phyloP scores from a whole-genome alignment of 2,797 vertebrate genomes.

The Eurystomus glaucurus region DNA sequence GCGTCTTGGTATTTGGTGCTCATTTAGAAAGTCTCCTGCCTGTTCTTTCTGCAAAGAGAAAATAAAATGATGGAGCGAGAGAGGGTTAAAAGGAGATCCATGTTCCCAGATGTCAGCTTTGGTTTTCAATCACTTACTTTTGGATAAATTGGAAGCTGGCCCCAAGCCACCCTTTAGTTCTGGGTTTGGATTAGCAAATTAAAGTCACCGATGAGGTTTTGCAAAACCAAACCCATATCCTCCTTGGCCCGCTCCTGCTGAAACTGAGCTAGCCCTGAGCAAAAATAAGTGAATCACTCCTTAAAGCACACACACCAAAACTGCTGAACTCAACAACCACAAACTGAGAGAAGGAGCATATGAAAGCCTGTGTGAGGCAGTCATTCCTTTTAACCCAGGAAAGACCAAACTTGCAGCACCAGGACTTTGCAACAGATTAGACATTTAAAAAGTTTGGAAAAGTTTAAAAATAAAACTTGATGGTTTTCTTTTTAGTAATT shows the following conservation, averaged over 20 bases:
- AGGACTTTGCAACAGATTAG: not conserved
- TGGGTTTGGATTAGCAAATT: constrained; percentile 43
- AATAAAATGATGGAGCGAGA: not conserved
- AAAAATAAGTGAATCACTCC: constrained; percentile 27
- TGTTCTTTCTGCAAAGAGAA: not conserved
- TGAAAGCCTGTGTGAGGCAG: not conserved
- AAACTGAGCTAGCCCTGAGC: constrained; percentile 22
- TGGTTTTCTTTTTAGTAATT: not conserved
- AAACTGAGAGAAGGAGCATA: not conserved
- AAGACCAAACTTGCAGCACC: not conserved
- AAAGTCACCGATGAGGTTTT: constrained; percentile 45
- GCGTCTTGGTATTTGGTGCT: not conserved
- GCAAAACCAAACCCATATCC: constrained; percentile 43
- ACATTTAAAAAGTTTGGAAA: not conserved
- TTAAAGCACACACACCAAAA: constrained; percentile 29
- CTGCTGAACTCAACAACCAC: constrained; percentile 56
- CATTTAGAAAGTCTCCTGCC: not conserved
- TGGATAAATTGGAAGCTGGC: not conserved
- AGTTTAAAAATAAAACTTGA: not conserved
- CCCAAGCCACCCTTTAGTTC: not conserved
- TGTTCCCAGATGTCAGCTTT: not conserved
- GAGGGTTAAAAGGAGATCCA: not conserved
- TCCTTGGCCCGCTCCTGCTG: constrained; percentile 20
- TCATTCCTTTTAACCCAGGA: not conserved
- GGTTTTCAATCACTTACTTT: not conserved